Evolutionary conservation across 2,113 vertebrate species (phyloP).

Genomic region (Girardinichthys multiradiatus): DNA sequence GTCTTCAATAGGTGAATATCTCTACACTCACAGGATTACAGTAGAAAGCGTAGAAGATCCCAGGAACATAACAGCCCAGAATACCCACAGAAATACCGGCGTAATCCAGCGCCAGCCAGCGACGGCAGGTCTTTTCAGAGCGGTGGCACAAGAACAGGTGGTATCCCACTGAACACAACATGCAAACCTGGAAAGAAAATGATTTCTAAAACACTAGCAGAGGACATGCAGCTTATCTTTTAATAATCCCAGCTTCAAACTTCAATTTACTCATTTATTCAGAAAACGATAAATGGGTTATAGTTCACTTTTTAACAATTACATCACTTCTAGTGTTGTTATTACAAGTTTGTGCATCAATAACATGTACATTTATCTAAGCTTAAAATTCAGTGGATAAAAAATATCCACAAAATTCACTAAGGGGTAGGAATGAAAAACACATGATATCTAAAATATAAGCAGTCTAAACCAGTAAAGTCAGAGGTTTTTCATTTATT

Average conservation of each 20-base stretch:
- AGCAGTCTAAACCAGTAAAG: not conserved
- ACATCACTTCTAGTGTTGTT: not conserved
- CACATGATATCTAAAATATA: not conserved
- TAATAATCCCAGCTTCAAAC: not conserved
- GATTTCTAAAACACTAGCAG: not conserved
- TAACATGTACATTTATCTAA: not conserved
- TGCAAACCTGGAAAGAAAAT: constrained; percentile 87
- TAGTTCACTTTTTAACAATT: not conserved
- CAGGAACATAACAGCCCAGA: constrained; percentile 96
- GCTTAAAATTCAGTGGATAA: no score
- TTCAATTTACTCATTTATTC: not conserved
- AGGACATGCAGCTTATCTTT: accelerated
- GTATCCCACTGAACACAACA: constrained; percentile 97
- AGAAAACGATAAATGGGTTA: not conserved
- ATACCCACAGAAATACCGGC: constrained; percentile 97
- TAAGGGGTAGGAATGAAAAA: not conserved
- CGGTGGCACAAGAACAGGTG: constrained; percentile 97
- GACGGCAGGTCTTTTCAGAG: constrained; percentile 93
- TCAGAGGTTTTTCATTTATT: not conserved
- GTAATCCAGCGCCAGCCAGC: constrained; percentile 96
- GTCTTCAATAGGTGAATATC: not conserved
- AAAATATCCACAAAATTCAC: not conserved
- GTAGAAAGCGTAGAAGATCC: constrained; percentile 98
- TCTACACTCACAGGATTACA: constrained; percentile 87
- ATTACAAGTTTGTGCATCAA: not conserved